Evolutionary conservation across 2,888 invertebrate genomes (phyloP), one percentile per base, ranked within the genome.

Genomic region (Schrankia costaestrigalis): DNA sequence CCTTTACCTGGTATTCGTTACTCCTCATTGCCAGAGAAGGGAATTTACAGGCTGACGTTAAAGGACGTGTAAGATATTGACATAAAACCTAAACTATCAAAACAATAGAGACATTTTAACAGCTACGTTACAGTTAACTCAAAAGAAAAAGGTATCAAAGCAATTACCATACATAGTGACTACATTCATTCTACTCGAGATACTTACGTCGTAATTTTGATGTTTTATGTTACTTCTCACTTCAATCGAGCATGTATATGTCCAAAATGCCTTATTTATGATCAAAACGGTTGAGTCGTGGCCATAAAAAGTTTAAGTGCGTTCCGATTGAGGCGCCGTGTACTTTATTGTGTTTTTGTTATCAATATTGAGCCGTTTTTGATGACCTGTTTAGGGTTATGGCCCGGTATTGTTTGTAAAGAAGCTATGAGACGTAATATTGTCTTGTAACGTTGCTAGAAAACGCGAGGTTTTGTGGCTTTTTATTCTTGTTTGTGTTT

Each of bases 281-380:
- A 36, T 43, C 34, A 24, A 51, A 56, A 51, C 56, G 51, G 55
- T 47, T 51, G 32, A 46, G 35, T 37, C 37, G 38, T 35, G 31
- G 28, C 34, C n/a, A 37, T 55, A 55, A 55, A 53, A 56, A 42
- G 8, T 44, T 55, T 55, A 43, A 55, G 43, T 56, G 31, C 39
- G 41, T 49, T 48, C 31, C 56, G 52, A 54, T 54, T 51, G 56
- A 52, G 51, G 53, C 40, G 42, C 52, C 42, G 42, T 38, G 56
- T 41, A 26, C 31, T 47, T 51, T 52, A 56, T 31, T 28, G 26
- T 31, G 25, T 30, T 45, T 54, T 47, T 49, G 54, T 56, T 52
- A 52, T 56, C 54, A 55, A 55, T 52, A 56, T 48, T 51, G 48
- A 52, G 39, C 43, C 35, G 48, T 36, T 48, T 49, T 43, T 56